phyloP scores from a whole-genome alignment of 2,888 invertebrate species.

The Strigamia transsilvanica region DNA sequence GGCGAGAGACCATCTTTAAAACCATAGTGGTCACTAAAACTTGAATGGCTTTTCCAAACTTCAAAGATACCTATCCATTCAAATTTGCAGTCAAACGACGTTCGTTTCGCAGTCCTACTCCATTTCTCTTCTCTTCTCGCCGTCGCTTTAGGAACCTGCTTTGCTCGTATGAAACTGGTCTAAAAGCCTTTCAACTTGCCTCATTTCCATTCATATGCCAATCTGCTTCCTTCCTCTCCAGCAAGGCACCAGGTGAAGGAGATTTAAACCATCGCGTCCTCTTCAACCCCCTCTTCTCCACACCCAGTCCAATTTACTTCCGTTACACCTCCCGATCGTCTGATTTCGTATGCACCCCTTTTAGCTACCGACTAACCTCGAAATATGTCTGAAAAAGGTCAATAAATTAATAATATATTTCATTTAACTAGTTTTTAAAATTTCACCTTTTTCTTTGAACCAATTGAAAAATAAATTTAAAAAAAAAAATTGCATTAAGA shows the following conservation, averaged over 20 bases:
- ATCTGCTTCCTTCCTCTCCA: slow-evolving; percentile 22
- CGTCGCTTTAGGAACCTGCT: slow-evolving; percentile 5
- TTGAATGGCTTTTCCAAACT: neutral
- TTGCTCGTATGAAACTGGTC: neutral
- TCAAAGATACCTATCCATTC: neutral
- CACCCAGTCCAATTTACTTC: slow-evolving; percentile 40
- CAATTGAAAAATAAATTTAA: no score
- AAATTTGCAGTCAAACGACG: neutral
- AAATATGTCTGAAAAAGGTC: neutral
- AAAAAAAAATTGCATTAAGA: no score
- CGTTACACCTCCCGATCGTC: slow-evolving; percentile 32
- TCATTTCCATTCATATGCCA: slow-evolving; percentile 25
- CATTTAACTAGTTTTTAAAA: no score
- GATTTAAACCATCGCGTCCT: slow-evolving; percentile 24
- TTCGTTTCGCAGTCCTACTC: no score
- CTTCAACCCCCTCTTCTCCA: slow-evolving; percentile 29
- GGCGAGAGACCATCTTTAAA: neutral
- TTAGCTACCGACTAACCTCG: neutral
- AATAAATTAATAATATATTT: neutral
- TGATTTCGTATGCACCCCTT: slow-evolving; percentile 9
- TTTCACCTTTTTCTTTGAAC: no score
- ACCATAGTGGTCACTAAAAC: neutral
- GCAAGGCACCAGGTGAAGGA: slow-evolving; percentile 36
- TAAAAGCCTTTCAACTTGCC: slow-evolving; percentile 36
- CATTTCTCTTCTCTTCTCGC: no score